Conservation (phyloP, 2,797 vertebrate genomes). For the Eulemur coronatus region DNA sequence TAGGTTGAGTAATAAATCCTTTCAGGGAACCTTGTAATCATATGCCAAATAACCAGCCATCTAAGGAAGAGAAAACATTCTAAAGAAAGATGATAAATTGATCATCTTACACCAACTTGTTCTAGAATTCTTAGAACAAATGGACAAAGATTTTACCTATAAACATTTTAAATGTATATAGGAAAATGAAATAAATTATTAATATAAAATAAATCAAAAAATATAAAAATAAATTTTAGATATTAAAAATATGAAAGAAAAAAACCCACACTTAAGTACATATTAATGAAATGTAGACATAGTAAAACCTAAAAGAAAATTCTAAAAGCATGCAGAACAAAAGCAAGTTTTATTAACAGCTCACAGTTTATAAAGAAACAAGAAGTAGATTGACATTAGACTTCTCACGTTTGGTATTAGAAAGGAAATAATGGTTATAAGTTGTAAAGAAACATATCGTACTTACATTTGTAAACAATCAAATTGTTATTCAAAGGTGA, state of each 20-base stretch:
- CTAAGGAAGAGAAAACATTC: neutral
- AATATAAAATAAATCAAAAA: neutral
- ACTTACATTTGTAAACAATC: neutral
- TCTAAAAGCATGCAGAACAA: neutral
- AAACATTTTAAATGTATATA: neutral
- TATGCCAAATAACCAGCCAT: neutral
- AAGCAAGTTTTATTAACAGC: neutral
- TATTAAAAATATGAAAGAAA: neutral
- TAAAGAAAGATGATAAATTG: neutral
- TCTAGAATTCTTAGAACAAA: neutral
- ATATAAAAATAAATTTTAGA: neutral
- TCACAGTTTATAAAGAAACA: neutral
- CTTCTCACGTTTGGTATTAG: neutral
- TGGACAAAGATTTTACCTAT: neutral
- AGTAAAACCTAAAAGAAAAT: neutral
- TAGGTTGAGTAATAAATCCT: neutral
- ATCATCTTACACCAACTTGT: neutral
- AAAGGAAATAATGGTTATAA: neutral
- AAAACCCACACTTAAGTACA: neutral
- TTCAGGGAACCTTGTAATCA: neutral
- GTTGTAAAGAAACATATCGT: neutral
- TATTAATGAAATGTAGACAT: neutral
- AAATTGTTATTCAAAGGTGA: neutral
- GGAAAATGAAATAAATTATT: neutral
- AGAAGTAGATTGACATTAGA: neutral